Conservation (phyloP, 2,113 vertebrate genomes). For the Equus quagga region DNA sequence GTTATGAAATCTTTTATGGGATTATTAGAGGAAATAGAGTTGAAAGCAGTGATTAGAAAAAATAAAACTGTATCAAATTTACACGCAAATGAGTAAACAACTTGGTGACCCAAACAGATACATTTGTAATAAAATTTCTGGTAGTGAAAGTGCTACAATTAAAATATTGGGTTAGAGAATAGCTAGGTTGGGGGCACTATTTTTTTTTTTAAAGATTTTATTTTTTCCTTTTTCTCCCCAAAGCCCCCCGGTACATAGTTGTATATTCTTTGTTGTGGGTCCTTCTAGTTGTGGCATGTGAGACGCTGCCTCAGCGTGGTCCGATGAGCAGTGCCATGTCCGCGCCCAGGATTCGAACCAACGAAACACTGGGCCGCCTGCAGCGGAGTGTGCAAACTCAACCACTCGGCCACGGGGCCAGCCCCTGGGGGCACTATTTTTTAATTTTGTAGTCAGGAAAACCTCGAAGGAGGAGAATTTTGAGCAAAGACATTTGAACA, state of each 20-base stretch:
- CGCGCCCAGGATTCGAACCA: no score
- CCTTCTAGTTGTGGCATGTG: no score
- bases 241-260: no score
- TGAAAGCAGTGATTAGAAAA: neutral
- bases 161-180: neutral
- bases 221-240: no score
- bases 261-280: no score
- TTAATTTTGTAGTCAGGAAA: neutral
- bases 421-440: neutral
- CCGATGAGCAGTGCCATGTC: no score
- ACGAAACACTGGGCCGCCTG: no score
- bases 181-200: no score
- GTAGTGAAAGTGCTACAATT: neutral
- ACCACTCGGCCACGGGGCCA: no score
- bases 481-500: neutral
- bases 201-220: neutral
- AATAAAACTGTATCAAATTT: neutral
- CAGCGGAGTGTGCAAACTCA: no score
- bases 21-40: neutral
- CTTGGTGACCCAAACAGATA: neutral
- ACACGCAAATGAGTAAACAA: neutral
- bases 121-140: neutral
- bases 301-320: no score
- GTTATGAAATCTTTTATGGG: neutral
- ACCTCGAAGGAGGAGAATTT: neutral